Evolutionary conservation across 53 echinoderm and acorn worm genomes (phyloP).

Genomic region (Echinometra lucunter): DNA sequence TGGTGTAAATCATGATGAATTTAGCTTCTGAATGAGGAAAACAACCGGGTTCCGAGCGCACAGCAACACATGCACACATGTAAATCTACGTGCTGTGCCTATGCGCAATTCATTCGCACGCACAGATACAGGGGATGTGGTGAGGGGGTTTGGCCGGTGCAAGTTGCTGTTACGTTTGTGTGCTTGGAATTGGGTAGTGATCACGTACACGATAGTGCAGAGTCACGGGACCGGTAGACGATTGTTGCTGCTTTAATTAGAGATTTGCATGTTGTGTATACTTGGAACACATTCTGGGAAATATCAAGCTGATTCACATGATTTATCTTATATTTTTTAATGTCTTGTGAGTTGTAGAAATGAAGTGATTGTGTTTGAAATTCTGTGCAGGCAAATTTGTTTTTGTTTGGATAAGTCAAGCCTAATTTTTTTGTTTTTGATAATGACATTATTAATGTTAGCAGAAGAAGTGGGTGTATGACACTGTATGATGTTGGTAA

Average conservation of each 20-base stretch:
- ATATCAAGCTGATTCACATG: neutral
- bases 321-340: no score
- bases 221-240: neutral
- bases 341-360: no score
- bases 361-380: no score
- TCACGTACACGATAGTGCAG: neutral
- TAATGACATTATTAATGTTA: no score
- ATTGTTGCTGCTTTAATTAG: neutral
- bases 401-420: no score
- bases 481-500: no score
- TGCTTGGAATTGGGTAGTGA: no score
- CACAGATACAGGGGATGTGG: no score
- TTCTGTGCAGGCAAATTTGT: no score
- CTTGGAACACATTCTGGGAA: neutral
- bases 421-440: no score
- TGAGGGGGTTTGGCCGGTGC: constrained; percentile 21
- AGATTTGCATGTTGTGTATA: neutral
- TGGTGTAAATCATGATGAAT: neutral
- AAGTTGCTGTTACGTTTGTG: no score
- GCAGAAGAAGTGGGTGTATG: no score
- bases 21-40: constrained; percentile 48
- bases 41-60: constrained; percentile 25
- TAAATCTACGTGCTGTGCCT: neutral
- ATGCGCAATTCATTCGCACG: constrained; percentile 1
- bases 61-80: constrained; percentile 51